These are phyloP conservation scores for Bufo bufo DNA, from an alignment of 2,113 vertebrate species.

Conservation along the genomic window DNA sequence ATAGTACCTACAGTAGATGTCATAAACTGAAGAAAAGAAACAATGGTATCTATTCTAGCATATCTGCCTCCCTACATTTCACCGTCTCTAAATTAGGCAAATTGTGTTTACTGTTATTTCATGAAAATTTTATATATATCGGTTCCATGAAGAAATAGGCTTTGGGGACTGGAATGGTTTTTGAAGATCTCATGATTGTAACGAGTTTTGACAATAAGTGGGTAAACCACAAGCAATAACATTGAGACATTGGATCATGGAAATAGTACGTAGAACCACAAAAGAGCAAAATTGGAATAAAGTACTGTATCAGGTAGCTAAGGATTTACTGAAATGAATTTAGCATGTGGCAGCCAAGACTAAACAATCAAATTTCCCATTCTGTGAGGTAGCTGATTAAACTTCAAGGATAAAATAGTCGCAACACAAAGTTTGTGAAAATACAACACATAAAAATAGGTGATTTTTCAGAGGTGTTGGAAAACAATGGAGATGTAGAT, in stretches of 20 bases:
- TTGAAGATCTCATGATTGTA: conserved; percentile 13
- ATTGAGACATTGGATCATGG: conserved; percentile 38
- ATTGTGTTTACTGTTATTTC: conserved; percentile 12
- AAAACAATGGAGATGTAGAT: not conserved
- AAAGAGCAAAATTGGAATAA: conserved; percentile 12
- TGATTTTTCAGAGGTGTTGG: no score
- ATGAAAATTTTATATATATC: not conserved
- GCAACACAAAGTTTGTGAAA: no score
- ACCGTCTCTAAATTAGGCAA: not conserved
- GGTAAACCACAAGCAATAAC: conserved; percentile 22
- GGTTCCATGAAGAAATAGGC: conserved; percentile 3
- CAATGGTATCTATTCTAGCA: no score
- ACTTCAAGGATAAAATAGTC: no score
- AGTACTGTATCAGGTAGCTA: conserved; percentile 34
- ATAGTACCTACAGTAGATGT: no score
- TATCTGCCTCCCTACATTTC: no score
- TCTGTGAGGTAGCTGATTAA: conserved; percentile 5
- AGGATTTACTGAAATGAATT: conserved; percentile 39
- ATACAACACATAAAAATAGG: not conserved
- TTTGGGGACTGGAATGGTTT: not conserved
- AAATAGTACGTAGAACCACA: conserved; percentile 44
- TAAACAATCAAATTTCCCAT: conserved; percentile 35
- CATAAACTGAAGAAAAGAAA: no score
- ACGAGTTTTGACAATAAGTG: conserved; percentile 41
- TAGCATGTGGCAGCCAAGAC: conserved; percentile 48